These are phyloP conservation scores for Idaea dimidiata DNA, from an alignment of 2,888 invertebrate species.

Conservation along the genomic window DNA sequence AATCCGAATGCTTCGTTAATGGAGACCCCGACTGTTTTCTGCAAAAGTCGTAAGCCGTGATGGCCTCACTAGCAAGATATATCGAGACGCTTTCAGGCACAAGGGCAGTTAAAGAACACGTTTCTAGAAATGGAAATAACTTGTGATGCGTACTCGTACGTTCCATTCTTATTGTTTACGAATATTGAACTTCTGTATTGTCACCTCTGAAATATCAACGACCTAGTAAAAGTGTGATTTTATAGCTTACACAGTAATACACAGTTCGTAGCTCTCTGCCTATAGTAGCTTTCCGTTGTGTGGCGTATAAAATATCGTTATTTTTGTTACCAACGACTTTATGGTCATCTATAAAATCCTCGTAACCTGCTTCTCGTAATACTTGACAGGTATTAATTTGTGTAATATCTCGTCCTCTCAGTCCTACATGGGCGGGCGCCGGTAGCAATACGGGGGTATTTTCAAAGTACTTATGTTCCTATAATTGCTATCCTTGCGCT, in stretches of 20 bases:
- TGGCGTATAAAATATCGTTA: background rate
- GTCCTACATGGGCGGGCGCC: conserved; percentile 44
- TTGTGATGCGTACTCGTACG: conserved; percentile 5
- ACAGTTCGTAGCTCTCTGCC: background rate
- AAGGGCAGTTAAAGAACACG: conserved; percentile 17
- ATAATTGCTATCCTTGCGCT: conserved; percentile 21
- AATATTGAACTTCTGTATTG: conserved; percentile 2
- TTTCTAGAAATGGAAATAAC: conserved; percentile 22
- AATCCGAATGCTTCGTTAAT: conserved; percentile 48
- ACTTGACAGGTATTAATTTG: conserved; percentile 5
- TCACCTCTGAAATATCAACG: background rate
- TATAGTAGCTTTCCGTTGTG: background rate
- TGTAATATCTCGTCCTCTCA: background rate
- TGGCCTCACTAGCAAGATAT: conserved; percentile 36
- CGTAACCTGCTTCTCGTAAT: conserved; percentile 2
- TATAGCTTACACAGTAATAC: background rate
- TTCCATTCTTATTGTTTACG: conserved; percentile 14
- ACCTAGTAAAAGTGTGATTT: background rate
- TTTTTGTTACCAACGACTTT: background rate
- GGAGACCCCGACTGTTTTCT: conserved; percentile 46
- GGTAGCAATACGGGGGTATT: conserved; percentile 37
- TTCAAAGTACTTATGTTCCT: conserved; percentile 39
- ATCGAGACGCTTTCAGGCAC: conserved; percentile 42
- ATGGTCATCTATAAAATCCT: conserved; percentile 2
- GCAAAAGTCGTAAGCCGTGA: conserved; percentile 47